These are phyloP conservation scores for Holocentrus rufus DNA, from an alignment of 2,797 vertebrate species.

Conservation along the genomic window DNA sequence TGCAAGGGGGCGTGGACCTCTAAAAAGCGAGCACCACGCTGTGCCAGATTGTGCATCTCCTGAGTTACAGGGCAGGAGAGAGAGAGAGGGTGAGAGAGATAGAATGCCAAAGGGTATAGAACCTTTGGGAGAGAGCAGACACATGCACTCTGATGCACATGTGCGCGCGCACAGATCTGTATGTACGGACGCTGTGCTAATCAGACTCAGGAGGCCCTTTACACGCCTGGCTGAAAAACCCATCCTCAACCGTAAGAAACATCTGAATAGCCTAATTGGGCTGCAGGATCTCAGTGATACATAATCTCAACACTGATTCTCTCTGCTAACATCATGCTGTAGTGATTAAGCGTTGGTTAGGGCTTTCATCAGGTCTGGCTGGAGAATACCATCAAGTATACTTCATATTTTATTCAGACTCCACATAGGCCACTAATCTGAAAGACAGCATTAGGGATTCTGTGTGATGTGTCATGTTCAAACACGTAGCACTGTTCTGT, in stretches of 20 bases:
- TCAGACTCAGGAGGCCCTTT: slow-evolving; percentile 71
- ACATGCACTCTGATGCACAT: slow-evolving; percentile 22
- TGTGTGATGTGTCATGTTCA: slow-evolving; percentile 55
- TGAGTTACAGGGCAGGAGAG: slow-evolving; percentile 32
- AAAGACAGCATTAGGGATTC: slow-evolving; percentile 52
- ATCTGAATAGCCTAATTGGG: slow-evolving; percentile 56
- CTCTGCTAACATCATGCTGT: slow-evolving; percentile 25
- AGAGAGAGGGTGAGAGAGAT: slow-evolving; percentile 7
- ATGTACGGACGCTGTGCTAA: slow-evolving; percentile 44
- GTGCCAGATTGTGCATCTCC: slow-evolving; percentile 22
- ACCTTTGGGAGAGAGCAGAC: slow-evolving; percentile 25
- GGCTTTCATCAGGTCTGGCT: slow-evolving; percentile 43
- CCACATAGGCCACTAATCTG: slow-evolving; percentile 30
- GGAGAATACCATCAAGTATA: slow-evolving; percentile 38
- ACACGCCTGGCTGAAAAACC: slow-evolving; percentile 47
- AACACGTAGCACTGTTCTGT: slow-evolving; percentile 24
- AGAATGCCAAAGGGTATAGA: slow-evolving; percentile 17
- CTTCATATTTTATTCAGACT: slow-evolving; percentile 51
- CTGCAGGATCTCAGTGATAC: slow-evolving; percentile 34
- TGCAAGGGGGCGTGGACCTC: slow-evolving; percentile 9
- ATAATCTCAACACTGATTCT: slow-evolving; percentile 28
- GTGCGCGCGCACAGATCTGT: slow-evolving; percentile 14
- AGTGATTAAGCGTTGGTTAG: slow-evolving; percentile 35
- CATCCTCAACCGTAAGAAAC: slow-evolving; percentile 31
- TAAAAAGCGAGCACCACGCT: slow-evolving; percentile 34